phyloP scores from a whole-genome alignment of 2,113 vertebrate species.

The Narcine bancroftii region DNA sequence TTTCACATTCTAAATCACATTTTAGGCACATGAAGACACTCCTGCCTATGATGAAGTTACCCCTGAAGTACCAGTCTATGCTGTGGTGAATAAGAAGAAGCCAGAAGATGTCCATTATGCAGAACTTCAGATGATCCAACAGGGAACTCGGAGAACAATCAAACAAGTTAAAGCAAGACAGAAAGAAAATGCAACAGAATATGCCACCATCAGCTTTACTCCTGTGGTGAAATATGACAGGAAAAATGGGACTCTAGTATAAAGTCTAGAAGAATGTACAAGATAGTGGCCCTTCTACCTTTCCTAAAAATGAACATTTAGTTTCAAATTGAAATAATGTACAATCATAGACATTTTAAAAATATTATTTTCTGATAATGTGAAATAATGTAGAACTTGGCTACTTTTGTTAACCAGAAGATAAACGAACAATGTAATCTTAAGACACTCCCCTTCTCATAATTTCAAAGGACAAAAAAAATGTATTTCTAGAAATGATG shows the following conservation, averaged over 20 bases:
- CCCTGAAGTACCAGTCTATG: slow-evolving; percentile 46
- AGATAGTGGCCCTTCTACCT: background rate
- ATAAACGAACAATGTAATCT: background rate
- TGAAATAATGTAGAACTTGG: background rate
- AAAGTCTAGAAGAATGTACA: background rate
- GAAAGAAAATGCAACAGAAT: slow-evolving; percentile 55
- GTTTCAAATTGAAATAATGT: background rate
- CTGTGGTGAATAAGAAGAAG: slow-evolving; percentile 47
- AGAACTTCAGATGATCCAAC: slow-evolving; percentile 62
- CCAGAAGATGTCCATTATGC: slow-evolving; percentile 64
- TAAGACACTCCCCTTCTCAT: background rate
- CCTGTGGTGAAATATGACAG: slow-evolving; percentile 50
- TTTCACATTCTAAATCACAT: background rate
- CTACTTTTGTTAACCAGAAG: background rate
- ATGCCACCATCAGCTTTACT: slow-evolving; percentile 68
- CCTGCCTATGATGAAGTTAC: slow-evolving; percentile 49
- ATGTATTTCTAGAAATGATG: background rate
- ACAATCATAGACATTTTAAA: background rate
- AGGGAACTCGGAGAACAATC: slow-evolving; percentile 41
- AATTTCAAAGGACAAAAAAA: background rate
- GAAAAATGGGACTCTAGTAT: slow-evolving; percentile 60
- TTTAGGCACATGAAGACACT: background rate
- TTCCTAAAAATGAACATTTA: background rate
- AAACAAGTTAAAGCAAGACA: slow-evolving; percentile 45
- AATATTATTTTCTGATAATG: background rate